Conservation (phyloP, 2,113 vertebrate genomes). For the Toxostoma redivivum region DNA sequence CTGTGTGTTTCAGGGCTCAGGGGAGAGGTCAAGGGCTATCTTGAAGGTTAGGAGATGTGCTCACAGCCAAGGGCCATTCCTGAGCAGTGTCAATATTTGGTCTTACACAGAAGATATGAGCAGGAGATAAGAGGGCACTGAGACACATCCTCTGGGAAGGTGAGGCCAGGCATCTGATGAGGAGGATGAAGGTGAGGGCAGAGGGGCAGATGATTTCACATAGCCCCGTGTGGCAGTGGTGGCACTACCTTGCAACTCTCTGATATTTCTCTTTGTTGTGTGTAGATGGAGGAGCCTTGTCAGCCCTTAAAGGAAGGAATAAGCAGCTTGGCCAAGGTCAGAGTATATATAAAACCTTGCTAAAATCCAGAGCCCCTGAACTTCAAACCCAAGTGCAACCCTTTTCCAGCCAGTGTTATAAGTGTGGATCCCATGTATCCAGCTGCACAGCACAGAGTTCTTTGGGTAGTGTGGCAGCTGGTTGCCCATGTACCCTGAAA, state of each 20-base stretch:
- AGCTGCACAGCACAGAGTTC: neutral
- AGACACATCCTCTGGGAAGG: neutral
- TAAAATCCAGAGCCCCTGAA: neutral
- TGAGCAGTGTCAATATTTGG: constrained; percentile 45
- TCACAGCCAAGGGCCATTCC: neutral
- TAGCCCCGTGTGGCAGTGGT: neutral
- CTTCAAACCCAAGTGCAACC: neutral
- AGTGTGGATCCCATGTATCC: neutral
- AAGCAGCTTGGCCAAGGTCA: neutral
- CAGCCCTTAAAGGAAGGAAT: neutral
- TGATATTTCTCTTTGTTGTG: neutral
- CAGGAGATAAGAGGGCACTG: neutral
- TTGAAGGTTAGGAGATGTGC: neutral
- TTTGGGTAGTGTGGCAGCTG: neutral
- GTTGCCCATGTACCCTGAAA: neutral
- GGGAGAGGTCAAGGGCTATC: constrained; percentile 35
- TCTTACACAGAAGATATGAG: neutral
- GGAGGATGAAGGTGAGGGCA: neutral
- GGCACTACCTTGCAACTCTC: neutral
- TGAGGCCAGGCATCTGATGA: neutral
- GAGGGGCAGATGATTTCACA: neutral
- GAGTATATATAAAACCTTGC: neutral
- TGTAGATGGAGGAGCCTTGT: neutral
- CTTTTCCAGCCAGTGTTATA: neutral
- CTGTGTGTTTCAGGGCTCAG: neutral